Percentiles rank a stretch among this genome's conserved stretches.
Evolutionary conservation across 2,888 invertebrate species (phyloP).

Genomic region (Dolichopus griseipennis): DNA sequence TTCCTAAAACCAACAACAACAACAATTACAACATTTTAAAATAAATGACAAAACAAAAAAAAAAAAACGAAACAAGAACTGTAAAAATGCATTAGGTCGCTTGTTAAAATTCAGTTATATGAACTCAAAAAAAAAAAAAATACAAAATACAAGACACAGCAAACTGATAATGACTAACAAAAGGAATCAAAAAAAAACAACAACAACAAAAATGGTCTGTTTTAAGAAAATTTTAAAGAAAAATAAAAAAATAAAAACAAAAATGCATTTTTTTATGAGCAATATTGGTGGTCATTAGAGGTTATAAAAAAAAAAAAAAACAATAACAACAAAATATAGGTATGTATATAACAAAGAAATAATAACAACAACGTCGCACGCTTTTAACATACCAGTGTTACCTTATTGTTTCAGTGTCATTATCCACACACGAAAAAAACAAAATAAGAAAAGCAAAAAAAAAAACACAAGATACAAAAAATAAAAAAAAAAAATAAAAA

Average conservation of each 20-base stretch:
- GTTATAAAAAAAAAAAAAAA: background rate
- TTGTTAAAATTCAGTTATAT: background rate
- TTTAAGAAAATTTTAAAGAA: no score
- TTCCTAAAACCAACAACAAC: no score
- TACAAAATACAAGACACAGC: no score
- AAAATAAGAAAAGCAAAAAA: background rate
- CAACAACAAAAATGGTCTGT: background rate
- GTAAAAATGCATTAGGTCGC: background rate
- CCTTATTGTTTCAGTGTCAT: background rate
- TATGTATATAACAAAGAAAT: background rate
- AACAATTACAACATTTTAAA: no score
- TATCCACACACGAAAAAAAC: no score
- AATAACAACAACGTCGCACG: background rate
- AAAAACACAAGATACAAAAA: background rate
- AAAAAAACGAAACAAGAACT: background rate
- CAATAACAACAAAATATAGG: background rate
- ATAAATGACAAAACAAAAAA: background rate
- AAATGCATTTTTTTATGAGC: background rate
- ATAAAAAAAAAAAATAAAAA: background rate
- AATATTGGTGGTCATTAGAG: conserved; percentile 6
- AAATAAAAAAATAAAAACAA: no score
- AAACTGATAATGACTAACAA: background rate
- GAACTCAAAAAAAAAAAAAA: background rate
- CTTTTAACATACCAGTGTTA: background rate
- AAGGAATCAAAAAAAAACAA: background rate